Evolutionary conservation across 2,113 vertebrate species (phyloP).

Genomic region (Euleptes europaea): DNA sequence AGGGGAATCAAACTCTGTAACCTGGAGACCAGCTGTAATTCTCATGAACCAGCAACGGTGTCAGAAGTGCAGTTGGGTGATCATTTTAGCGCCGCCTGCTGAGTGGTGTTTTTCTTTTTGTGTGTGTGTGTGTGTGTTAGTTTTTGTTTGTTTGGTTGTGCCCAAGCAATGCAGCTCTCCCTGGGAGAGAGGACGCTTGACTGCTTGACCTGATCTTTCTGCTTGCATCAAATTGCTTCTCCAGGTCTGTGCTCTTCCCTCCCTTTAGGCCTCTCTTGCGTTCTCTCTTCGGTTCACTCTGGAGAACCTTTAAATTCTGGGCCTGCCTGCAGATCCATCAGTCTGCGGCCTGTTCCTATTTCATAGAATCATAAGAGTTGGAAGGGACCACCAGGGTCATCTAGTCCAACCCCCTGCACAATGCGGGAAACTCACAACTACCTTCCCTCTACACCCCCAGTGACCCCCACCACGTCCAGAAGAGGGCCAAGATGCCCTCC

Average conservation of each 20-base stretch:
- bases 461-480: too few relatives aligned
- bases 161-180: not conserved
- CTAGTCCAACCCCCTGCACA: too few relatives aligned
- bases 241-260: not conserved
- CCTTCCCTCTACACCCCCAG: too few relatives aligned
- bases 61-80: not conserved
- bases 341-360: not conserved
- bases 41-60: too few relatives aligned
- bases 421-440: too few relatives aligned
- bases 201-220: not conserved
- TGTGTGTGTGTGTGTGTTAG: not conserved
- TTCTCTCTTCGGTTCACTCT: fast-evolving
- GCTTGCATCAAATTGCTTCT: fast-evolving
- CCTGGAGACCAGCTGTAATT: too few relatives aligned
- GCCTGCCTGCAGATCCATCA: not conserved
- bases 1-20: too few relatives aligned
- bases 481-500: too few relatives aligned
- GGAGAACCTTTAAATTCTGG: not conserved
- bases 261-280: fast-evolving
- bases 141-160: not conserved
- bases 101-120: too few relatives aligned
- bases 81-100: too few relatives aligned
- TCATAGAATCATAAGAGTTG: too few relatives aligned
- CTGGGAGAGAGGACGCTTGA: not conserved
- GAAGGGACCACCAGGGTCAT: too few relatives aligned